phyloP scores from a whole-genome alignment of 1,140 invertebrate genomes.

The Drosophila gunungcola region DNA sequence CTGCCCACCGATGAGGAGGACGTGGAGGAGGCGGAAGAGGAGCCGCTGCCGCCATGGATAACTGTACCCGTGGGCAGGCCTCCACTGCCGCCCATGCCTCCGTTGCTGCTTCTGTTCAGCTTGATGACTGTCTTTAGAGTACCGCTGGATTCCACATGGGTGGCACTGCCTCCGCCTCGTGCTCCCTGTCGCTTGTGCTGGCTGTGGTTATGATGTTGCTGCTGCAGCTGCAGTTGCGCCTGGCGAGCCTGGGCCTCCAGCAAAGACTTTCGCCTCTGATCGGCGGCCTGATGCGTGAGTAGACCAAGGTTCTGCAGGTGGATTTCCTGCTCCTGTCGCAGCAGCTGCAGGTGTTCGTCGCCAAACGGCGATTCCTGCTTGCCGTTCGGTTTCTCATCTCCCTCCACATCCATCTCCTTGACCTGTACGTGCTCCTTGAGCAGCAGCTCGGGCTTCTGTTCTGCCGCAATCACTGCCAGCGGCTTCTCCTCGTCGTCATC shows the following conservation, averaged over 20 bases:
- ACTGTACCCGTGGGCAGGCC: slow-evolving; percentile 66
- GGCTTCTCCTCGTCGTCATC: slow-evolving; percentile 55
- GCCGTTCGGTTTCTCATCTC: slow-evolving; percentile 42
- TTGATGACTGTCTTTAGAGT: slow-evolving; percentile 93
- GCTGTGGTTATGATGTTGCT: slow-evolving; percentile 84
- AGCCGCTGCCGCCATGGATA: slow-evolving; percentile 42
- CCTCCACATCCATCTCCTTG: slow-evolving; percentile 3
- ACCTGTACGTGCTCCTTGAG: slow-evolving; percentile 9
- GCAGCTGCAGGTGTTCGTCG: slow-evolving; percentile 76
- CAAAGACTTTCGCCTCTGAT: slow-evolving; percentile 84
- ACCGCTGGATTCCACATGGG: slow-evolving; percentile 87
- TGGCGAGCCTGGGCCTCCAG: slow-evolving; percentile 84
- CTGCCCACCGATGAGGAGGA: slow-evolving; percentile 84
- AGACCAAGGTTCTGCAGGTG: slow-evolving; percentile 88
- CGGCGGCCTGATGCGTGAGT: slow-evolving; percentile 87
- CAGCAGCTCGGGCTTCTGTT: slow-evolving; percentile 32
- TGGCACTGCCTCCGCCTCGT: slow-evolving; percentile 75
- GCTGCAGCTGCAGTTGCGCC: slow-evolving; percentile 56
- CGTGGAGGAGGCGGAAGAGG: slow-evolving; percentile 28
- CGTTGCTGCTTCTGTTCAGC: slow-evolving; percentile 86
- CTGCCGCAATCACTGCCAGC: slow-evolving; percentile 28
- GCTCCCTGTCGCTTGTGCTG: slow-evolving; percentile 76
- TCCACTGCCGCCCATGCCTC: slow-evolving; percentile 40
- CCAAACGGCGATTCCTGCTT: slow-evolving; percentile 18
- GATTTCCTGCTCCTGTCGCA: slow-evolving; percentile 87